These are phyloP conservation scores for Stenodema calcarata DNA, from an alignment of 2,888 invertebrate genomes.

Conservation along the genomic window DNA sequence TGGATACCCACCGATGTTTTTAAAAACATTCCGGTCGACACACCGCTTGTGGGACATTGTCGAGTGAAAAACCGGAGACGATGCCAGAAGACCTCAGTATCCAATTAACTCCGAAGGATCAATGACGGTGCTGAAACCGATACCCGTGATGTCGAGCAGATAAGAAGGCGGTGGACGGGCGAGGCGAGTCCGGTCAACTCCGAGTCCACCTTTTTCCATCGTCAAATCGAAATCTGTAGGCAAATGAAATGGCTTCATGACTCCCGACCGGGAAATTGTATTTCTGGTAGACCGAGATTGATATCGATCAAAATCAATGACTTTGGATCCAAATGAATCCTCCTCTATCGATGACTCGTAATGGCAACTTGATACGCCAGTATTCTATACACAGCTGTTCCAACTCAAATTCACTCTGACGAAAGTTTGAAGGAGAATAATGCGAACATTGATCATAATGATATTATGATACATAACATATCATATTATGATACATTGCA, in stretches of 20 bases:
- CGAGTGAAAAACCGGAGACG: slow-evolving; percentile 14
- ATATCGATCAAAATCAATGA: too few species aligned
- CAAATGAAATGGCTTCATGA: not conserved
- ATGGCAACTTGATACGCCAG: too few species aligned
- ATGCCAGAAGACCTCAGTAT: slow-evolving; percentile 15
- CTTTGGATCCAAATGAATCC: too few species aligned
- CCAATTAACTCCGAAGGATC: slow-evolving; percentile 41
- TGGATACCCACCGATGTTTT: not conserved
- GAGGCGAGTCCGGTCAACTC: not conserved
- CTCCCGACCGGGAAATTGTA: not conserved
- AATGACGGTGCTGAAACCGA: slow-evolving; percentile 47
- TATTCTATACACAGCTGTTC: too few species aligned
- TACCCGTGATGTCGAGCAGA: slow-evolving; percentile 32
- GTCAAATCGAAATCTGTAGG: not conserved
- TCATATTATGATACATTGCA: too few species aligned
- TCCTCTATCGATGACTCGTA: too few species aligned
- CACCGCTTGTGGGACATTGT: not conserved
- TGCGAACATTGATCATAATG: too few species aligned
- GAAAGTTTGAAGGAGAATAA: too few species aligned
- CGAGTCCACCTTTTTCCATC: not conserved
- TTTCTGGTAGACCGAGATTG: too few species aligned
- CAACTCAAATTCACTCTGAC: too few species aligned
- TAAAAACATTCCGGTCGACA: not conserved
- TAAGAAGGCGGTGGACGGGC: slow-evolving; percentile 22
- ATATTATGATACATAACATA: too few species aligned